Conservation (phyloP, 2,113 vertebrate genomes). For the Cephalopholis sonnerati region DNA sequence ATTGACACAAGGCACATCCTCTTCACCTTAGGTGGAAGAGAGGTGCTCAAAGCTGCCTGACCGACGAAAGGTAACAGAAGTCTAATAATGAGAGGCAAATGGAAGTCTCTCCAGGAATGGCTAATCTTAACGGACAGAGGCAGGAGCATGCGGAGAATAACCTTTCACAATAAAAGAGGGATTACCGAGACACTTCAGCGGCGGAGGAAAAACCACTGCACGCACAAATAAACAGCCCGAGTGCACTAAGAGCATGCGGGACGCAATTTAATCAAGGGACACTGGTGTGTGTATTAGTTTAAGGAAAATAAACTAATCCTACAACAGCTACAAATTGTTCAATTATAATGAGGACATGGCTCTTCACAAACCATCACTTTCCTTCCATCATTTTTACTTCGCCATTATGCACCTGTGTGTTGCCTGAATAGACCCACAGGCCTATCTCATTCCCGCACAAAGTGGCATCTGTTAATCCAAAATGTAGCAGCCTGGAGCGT, state of each 20-base stretch:
- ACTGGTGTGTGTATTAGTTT: conserved; percentile 67
- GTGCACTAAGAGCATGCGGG: conserved; percentile 60
- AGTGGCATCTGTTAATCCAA: conserved; percentile 73
- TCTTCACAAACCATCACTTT: conserved; percentile 70
- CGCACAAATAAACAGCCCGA: conserved; percentile 83
- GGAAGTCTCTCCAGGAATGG: conserved; percentile 78
- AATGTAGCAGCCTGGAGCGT: conserved; percentile 53
- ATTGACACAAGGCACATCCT: conserved; percentile 69
- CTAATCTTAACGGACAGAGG: conserved; percentile 83
- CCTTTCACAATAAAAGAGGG: conserved; percentile 84
- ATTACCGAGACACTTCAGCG: conserved; percentile 82
- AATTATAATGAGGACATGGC: conserved; percentile 78
- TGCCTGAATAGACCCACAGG: conserved; percentile 57
- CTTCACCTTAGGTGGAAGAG: conserved; percentile 61
- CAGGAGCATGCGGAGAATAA: conserved; percentile 76
- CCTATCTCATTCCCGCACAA: conserved; percentile 74
- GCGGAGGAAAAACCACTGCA: conserved; percentile 71
- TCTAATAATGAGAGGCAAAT: conserved; percentile 83
- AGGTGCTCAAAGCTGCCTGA: conserved; percentile 42
- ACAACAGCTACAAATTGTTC: conserved; percentile 76
- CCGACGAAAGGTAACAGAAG: conserved; percentile 65
- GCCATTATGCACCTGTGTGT: conserved; percentile 73
- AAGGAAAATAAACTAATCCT: conserved; percentile 77
- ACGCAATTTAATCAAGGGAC: conserved; percentile 79
- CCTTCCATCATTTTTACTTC: conserved; percentile 57